Evolutionary conservation across 30 jellyfish, hydroid and myxozoan species (phyloP).

Genomic region (Clytia hemisphaerica): DNA sequence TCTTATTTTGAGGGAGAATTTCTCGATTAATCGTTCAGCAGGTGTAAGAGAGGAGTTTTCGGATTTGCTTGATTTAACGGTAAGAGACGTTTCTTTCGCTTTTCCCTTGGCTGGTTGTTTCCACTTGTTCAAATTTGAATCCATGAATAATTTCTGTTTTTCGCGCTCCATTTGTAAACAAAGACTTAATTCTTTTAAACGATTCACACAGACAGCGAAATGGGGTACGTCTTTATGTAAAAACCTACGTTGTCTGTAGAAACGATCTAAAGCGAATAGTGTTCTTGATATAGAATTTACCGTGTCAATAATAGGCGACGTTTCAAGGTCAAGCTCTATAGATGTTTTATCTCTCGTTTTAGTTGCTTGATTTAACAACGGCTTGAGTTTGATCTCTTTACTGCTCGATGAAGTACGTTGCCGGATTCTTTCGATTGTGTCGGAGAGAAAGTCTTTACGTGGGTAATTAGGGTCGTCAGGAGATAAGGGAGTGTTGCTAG

Average conservation of each 20-base stretch:
- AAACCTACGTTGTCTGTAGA: neutral
- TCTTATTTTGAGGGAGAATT: slow-evolving; percentile 5
- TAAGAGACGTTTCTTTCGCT: too few species aligned
- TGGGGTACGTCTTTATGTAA: neutral
- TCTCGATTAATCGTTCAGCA: slow-evolving; percentile 23
- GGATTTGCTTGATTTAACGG: too few species aligned
- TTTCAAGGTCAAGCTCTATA: too few species aligned
- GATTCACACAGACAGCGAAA: neutral
- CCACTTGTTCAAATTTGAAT: neutral
- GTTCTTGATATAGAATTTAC: slow-evolving; percentile 3
- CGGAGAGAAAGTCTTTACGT: too few species aligned
- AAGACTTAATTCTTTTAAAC: neutral
- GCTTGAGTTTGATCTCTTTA: too few species aligned
- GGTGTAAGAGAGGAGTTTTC: slow-evolving; percentile 31
- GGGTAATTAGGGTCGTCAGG: too few species aligned
- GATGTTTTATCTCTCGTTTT: too few species aligned
- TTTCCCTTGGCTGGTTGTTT: neutral
- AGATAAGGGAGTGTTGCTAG: too few species aligned
- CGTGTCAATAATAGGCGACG: neutral
- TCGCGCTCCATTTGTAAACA: neutral
- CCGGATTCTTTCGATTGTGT: too few species aligned
- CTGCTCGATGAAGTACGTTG: too few species aligned
- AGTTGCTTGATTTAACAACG: too few species aligned
- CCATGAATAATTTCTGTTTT: neutral
- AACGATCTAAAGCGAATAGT: neutral